These are phyloP conservation scores for Casuarius casuarius DNA, from an alignment of 2,113 vertebrate genomes.

Conservation along the genomic window DNA sequence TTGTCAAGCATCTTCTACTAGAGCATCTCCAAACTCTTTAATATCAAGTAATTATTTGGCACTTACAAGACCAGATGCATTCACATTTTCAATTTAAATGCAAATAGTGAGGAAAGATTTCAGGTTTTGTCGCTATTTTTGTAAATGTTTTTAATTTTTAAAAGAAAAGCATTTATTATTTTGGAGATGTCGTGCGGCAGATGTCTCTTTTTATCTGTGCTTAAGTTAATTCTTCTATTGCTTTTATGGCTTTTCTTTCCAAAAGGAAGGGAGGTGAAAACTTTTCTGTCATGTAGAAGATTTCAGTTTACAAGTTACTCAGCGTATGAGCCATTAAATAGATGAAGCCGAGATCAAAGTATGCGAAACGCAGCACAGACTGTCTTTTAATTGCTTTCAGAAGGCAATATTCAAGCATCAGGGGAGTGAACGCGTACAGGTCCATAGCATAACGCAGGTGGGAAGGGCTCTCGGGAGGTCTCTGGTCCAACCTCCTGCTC, in stretches of 20 bases:
- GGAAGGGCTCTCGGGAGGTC: not conserved
- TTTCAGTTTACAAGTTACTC: not conserved
- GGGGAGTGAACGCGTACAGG: not conserved
- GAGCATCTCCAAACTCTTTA: conserved; percentile 65
- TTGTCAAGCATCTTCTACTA: conserved; percentile 45
- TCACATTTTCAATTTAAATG: conserved; percentile 74
- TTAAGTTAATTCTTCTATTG: conserved; percentile 38
- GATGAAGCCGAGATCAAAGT: not conserved
- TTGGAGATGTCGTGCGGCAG: not conserved
- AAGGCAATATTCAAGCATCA: not conserved
- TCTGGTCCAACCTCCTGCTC: not conserved
- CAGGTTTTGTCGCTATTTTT: conserved; percentile 62
- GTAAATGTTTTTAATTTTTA: conserved; percentile 29
- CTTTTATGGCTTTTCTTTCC: not conserved
- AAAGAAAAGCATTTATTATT: conserved; percentile 18
- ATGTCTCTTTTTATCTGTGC: not conserved
- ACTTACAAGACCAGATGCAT: conserved; percentile 59
- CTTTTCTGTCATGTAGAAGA: not conserved
- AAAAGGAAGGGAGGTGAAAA: not conserved
- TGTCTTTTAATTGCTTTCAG: not conserved
- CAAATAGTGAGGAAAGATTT: conserved; percentile 58
- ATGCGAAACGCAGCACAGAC: not conserved
- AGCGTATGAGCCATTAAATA: not conserved
- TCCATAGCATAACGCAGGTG: not conserved
- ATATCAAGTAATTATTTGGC: conserved; percentile 69